Percentiles rank a stretch among this genome's conserved stretches.
Conservation (phyloP, 1,140 invertebrate genomes). For the Rhizoglyphus robini region DNA sequence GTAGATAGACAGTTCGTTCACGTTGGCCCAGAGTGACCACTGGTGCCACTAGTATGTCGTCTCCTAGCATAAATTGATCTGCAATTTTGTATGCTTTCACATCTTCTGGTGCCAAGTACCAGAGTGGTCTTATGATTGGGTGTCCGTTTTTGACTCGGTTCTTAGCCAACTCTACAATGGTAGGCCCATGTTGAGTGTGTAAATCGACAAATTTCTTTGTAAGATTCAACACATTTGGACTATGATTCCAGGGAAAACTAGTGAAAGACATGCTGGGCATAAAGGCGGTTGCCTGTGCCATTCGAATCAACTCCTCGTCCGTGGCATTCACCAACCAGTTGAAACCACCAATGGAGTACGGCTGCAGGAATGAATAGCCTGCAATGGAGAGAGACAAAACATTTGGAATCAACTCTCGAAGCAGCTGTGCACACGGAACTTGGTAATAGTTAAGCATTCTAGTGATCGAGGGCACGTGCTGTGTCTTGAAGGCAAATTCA, state of each 20-base stretch:
- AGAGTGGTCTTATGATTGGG: slow-evolving; percentile 33
- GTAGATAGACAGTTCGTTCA: slow-evolving; percentile 58
- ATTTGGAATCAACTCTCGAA: slow-evolving; percentile 56
- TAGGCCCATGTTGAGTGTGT: slow-evolving; percentile 39
- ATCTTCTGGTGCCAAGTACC: slow-evolving; percentile 36
- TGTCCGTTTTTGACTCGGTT: slow-evolving; percentile 29
- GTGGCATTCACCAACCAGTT: slow-evolving; percentile 39
- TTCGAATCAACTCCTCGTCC: slow-evolving; percentile 72
- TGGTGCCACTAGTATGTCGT: slow-evolving; percentile 69
- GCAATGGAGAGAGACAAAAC: slow-evolving; percentile 49
- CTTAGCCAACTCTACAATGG: slow-evolving; percentile 38
- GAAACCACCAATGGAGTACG: slow-evolving; percentile 85
- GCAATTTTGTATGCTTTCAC: slow-evolving; percentile 29
- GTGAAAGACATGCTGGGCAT: slow-evolving; percentile 78
- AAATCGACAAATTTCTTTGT: background rate
- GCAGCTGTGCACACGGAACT: slow-evolving; percentile 59
- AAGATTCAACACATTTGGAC: background rate
- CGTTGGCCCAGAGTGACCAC: slow-evolving; percentile 50
- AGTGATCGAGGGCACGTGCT: slow-evolving; percentile 62
- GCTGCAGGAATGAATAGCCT: slow-evolving; percentile 68
- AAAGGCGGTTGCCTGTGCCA: slow-evolving; percentile 71
- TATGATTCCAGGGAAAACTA: slow-evolving; percentile 59
- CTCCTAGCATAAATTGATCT: slow-evolving; percentile 59
- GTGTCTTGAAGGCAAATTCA: slow-evolving; percentile 45
- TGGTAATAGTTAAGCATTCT: slow-evolving; percentile 49